Base-by-base conservation (phyloP, 2,888 invertebrate species). In the Melinaea marsaeus region DNA sequence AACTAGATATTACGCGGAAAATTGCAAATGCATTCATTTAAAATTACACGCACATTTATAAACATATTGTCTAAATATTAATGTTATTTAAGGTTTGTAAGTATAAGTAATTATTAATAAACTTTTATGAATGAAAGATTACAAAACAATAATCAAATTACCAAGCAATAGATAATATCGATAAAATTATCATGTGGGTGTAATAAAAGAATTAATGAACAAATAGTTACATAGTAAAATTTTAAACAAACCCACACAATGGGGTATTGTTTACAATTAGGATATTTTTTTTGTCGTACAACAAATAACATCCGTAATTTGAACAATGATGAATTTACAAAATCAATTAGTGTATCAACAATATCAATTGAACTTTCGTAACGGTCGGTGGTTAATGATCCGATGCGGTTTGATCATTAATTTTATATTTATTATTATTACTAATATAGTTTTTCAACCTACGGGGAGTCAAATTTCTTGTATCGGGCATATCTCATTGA, bases 161-260 rank as follows among this genome's bases (percentile, higher is more conserved):
- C 51, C 2, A n/a, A 22, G 48, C 22, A 51, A 51, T 32, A 51
- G 22, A 51, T 51, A 32, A 51, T 9, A 32, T 13, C 5, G 7
- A 48, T 13, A 35, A 13, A 46, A 54, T 68, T 68, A 81, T 74
- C 75, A 82, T 81, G 88, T 88, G 84, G 88, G 86, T 67, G 80
- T 82, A 83, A 83, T 85, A 83, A 82, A 82, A 78, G 79, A 22
- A 11, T 72, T 72, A 81, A 83, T 88, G 85, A 88, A 76, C 67
- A 63, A 74, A 82, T 85, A 79, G 72, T 81, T 85, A 83, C 75
- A 64, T 75, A 75, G 75, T 77, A 79, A 81, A 55, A 78, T 75
- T 83, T 80, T 61, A 59, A 84, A 86, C 84, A 84, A 85, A 84
- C 82, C 82, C 79, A 74, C 79, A 86, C 85, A 88, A 88, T 87